phyloP scores from a whole-genome alignment of 2,888 invertebrate genomes.

The Spicauda simplicius region DNA sequence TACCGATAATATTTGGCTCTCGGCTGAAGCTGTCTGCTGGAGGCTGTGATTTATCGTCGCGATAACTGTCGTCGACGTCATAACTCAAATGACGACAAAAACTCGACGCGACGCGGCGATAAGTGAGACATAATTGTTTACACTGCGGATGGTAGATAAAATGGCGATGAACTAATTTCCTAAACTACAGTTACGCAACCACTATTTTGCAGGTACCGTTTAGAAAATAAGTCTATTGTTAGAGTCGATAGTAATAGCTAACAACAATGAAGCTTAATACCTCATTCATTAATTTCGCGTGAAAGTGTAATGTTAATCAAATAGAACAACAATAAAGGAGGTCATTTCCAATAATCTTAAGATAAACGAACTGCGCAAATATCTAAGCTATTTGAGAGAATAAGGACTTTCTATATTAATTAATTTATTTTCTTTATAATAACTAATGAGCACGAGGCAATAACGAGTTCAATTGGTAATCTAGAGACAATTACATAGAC shows the following conservation, averaged over 20 bases:
- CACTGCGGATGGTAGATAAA: neutral
- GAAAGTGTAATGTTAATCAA: no score
- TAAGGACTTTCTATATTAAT: no score
- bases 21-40: slow-evolving; percentile 44
- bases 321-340: no score
- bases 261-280: neutral
- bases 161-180: neutral
- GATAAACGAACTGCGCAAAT: no score
- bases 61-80: slow-evolving; percentile 68
- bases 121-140: slow-evolving; percentile 62
- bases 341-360: no score
- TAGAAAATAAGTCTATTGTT: neutral
- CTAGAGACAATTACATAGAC: no score
- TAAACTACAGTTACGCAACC: neutral
- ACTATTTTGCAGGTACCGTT: neutral
- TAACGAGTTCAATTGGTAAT: no score
- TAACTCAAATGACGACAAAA: slow-evolving; percentile 67
- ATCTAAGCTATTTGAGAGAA: no score
- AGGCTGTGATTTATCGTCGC: slow-evolving; percentile 65
- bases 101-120: slow-evolving; percentile 59
- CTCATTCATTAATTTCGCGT: no score
- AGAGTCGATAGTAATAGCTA: neutral
- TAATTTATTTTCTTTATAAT: no score
- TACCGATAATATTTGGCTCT: slow-evolving; percentile 60
- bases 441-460: no score